phyloP scores from a whole-genome alignment of 1,140 invertebrate genomes.

The Micrasema longulum region DNA sequence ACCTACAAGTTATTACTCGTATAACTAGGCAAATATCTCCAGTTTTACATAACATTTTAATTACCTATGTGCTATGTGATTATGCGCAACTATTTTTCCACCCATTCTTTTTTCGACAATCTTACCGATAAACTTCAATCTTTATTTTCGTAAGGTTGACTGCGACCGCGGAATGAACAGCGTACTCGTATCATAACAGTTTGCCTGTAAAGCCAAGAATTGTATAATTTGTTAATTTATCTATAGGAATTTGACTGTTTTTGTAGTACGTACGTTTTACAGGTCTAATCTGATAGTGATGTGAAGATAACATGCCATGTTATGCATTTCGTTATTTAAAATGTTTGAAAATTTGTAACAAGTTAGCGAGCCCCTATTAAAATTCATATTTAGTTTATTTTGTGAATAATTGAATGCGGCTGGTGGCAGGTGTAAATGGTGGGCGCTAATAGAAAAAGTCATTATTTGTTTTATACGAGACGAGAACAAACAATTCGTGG shows the following conservation, averaged over 20 bases:
- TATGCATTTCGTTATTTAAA: conserved; percentile 43
- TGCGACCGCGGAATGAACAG: no score
- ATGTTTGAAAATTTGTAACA: conserved; percentile 30
- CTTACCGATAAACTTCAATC: no score
- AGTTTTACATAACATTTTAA: no score
- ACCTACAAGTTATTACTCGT: no score
- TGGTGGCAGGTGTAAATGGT: conserved; percentile 33
- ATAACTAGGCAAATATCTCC: no score
- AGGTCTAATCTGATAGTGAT: conserved; percentile 45
- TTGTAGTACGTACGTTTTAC: conserved; percentile 36
- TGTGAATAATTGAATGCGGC: conserved; percentile 34
- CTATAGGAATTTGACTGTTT: conserved; percentile 49
- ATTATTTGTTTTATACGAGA: conserved; percentile 49
- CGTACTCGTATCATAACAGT: conserved; percentile 2
- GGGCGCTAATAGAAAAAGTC: conserved; percentile 50
- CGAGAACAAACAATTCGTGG: conserved; percentile 41
- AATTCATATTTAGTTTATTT: conserved; percentile 43
- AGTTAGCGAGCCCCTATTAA: conserved; percentile 9
- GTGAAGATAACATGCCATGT: conserved; percentile 32
- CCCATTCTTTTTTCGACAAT: no score
- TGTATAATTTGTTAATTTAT: conserved; percentile 55
- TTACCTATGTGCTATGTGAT: no score
- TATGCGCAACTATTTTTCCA: no score
- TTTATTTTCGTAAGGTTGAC: no score
- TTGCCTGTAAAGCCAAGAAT: conserved; percentile 43